Evolutionary conservation across 2,888 invertebrate species (phyloP).

Genomic region (Phortica magna): DNA sequence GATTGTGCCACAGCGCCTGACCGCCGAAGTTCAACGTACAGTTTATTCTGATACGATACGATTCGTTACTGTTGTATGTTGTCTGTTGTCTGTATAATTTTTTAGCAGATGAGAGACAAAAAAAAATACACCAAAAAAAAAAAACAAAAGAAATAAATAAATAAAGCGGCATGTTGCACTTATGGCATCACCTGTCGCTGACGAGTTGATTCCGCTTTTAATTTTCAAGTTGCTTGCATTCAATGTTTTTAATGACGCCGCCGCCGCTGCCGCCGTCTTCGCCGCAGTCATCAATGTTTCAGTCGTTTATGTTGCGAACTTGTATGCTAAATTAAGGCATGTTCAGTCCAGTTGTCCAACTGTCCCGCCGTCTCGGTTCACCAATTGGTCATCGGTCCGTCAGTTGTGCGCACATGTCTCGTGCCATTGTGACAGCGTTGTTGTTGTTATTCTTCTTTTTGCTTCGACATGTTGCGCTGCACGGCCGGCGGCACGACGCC

Average conservation of each 20-base stretch:
- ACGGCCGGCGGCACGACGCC: no score
- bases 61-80: neutral
- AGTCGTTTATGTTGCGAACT: slow-evolving; percentile 11
- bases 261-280: neutral
- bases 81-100: neutral
- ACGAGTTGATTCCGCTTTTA: slow-evolving; percentile 10
- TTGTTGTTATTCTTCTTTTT: no score
- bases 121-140: slow-evolving; percentile 20
- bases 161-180: slow-evolving; percentile 13
- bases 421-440: slow-evolving; percentile 20
- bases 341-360: no score
- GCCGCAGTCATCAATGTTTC: neutral
- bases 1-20: slow-evolving; percentile 42
- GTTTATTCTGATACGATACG: slow-evolving; percentile 36
- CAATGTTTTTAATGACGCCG: slow-evolving; percentile 30
- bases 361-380: neutral
- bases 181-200: slow-evolving; percentile 29
- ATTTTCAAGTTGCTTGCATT: neutral
- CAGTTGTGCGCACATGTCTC: slow-evolving; percentile 34
- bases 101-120: neutral
- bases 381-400: slow-evolving; percentile 1
- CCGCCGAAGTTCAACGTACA: slow-evolving; percentile 50
- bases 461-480: neutral
- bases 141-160: no score
- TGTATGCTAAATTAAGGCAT: slow-evolving; percentile 27